Base-by-base conservation (phyloP, 2,797 vertebrate species). In the Tauraco hartlaubi region DNA sequence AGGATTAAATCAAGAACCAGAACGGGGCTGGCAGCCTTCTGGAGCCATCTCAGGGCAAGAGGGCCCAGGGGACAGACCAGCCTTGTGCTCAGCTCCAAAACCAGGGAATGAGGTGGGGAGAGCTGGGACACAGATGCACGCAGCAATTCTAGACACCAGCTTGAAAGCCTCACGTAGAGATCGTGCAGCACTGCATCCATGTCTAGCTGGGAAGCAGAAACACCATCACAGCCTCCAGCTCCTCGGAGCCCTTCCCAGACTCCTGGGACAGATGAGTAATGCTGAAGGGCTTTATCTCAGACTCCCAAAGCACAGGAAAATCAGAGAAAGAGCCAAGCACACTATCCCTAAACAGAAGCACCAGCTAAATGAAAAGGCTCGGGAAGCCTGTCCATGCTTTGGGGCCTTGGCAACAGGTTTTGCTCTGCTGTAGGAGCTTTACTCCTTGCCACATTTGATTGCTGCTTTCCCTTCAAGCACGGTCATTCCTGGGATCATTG, bases 401-500 rank as follows among this genome's bases (percentile, higher is more conserved):
- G 0, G 35, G 67, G 39, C 77, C 48, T 48, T 14, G 61, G 89
- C 81, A 83, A 31, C 2, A 7, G 35, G n/a, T 33, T 94, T 46
- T 71, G 52, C n/a, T 55, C n/a, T n/a, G 25, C 6, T 12, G 21
- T 4, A 80, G 67, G 59, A 89, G 64, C 86, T 89, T 82, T 68
- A 13, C 19, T 78, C 76, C 62, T 64, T 73, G 63, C 55, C 8
- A 18, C 9, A 4, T 80, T 37, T 54, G 76, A 69, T 49, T 51
- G 83, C 66, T 83, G 44, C 77, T 89, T 85, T 83, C 17, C 73
- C 79, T 91, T 43, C 0, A 18, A 93, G 90, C 79, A 56, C 1
- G 35, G 90, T 78, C 91, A 91, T 59, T 84, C 67, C 78, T 59
- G 33, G 85, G 51, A 86, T 81, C 93, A 61, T 3, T 71, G 92